phyloP scores from a whole-genome alignment of 2,113 vertebrate species.

The Clarias gariepinus region DNA sequence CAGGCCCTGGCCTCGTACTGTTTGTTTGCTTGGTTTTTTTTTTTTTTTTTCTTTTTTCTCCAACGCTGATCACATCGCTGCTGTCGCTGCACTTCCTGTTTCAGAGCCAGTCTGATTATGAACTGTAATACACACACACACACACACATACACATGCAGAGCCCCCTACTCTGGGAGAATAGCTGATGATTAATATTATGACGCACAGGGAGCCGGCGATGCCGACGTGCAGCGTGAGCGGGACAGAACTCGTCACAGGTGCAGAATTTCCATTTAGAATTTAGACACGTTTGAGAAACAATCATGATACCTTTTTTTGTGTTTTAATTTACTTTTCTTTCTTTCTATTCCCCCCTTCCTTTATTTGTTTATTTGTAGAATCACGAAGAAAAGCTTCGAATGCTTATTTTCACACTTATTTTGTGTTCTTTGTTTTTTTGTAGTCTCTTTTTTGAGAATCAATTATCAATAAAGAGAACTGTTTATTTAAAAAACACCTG shows the following conservation, averaged over 20 bases:
- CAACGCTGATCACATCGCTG: constrained; percentile 69
- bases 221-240: constrained; percentile 53
- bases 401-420: constrained; percentile 44
- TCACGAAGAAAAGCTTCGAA: constrained; percentile 57
- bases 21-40: constrained; percentile 33
- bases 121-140: constrained; percentile 57
- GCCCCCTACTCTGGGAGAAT: constrained; percentile 59
- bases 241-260: constrained; percentile 43
- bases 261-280: constrained; percentile 53
- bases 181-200: constrained; percentile 38
- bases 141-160: constrained; percentile 58
- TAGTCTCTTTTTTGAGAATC: constrained; percentile 63
- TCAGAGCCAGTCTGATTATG: constrained; percentile 53
- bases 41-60: neutral
- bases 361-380: constrained; percentile 57
- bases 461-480: constrained; percentile 70
- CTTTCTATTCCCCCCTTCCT: constrained; percentile 42
- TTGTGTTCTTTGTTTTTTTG: constrained; percentile 57
- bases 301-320: constrained; percentile 58
- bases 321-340: neutral
- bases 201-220: constrained; percentile 51
- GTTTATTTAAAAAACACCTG: constrained; percentile 67
- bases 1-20: constrained; percentile 62
- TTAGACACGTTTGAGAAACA: constrained; percentile 60
- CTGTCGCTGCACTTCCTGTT: constrained; percentile 68